Percentiles rank a stretch among this genome's conserved stretches.
Evolutionary conservation across 2,113 vertebrate genomes (phyloP).

Genomic region (Laticauda laticaudata): DNA sequence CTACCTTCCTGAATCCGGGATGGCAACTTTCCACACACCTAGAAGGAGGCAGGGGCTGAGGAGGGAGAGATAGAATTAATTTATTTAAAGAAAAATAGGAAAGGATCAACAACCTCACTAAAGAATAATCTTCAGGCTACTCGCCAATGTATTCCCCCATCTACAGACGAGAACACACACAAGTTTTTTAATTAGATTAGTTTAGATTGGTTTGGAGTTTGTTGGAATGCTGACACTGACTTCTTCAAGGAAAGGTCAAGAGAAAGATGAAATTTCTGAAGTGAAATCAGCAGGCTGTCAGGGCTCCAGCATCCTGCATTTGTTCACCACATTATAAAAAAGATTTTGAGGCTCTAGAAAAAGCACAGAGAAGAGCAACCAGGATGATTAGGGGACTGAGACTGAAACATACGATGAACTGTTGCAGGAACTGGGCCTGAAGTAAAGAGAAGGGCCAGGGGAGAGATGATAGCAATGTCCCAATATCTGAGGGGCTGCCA

Average conservation of each 20-base stretch:
- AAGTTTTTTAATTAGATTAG: background rate
- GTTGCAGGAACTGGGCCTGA: too few species aligned
- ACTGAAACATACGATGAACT: too few species aligned
- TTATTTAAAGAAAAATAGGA: background rate
- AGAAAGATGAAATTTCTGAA: background rate
- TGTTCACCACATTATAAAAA: too few species aligned
- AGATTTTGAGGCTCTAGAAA: too few species aligned
- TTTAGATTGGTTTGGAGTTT: background rate
- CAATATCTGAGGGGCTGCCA: too few species aligned
- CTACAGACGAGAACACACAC: background rate
- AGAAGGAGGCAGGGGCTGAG: background rate
- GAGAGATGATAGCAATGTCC: too few species aligned
- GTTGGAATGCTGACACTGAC: background rate
- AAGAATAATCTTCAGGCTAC: background rate
- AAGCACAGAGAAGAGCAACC: too few species aligned
- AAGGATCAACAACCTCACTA: background rate
- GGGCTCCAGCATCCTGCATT: too few species aligned
- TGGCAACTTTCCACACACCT: background rate
- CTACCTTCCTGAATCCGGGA: background rate
- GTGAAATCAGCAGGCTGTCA: background rate
- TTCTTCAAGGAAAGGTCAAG: background rate
- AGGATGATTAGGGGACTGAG: too few species aligned
- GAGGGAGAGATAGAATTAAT: background rate
- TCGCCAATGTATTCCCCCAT: background rate
- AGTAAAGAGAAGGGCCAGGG: too few species aligned